A percentile compares a stretch with the other conserved stretches of the same genome.
phyloP scores from a whole-genome alignment of 2,113 vertebrate genomes.

The Hiodon tergisus region DNA sequence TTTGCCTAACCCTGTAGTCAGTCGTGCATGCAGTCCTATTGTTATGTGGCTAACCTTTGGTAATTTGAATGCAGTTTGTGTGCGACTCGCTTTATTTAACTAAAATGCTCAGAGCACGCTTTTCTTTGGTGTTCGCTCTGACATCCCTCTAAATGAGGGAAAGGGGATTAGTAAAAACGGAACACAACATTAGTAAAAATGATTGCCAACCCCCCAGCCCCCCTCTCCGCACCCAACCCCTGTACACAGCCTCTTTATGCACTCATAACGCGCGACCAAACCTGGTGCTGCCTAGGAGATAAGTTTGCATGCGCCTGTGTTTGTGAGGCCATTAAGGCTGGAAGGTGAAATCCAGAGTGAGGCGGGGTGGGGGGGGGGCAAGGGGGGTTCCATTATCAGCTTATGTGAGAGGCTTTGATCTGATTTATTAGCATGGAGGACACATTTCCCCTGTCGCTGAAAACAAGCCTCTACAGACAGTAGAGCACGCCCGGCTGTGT shows the following conservation, averaged over 20 bases:
- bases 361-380: neutral
- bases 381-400: neutral
- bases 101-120: slow-evolving; percentile 12
- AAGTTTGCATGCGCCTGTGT: neutral
- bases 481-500: neutral
- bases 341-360: neutral
- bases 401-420: slow-evolving; percentile 6
- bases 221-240: neutral
- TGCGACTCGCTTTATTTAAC: slow-evolving; percentile 17
- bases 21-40: slow-evolving; percentile 30
- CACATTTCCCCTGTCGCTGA: neutral
- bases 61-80: slow-evolving; percentile 25
- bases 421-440: neutral
- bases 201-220: neutral
- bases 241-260: neutral
- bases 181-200: neutral
- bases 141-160: neutral
- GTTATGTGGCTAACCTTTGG: slow-evolving; percentile 30
- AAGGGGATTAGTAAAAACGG: slow-evolving; percentile 16
- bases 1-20: slow-evolving; percentile 16
- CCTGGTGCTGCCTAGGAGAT: slow-evolving; percentile 1
- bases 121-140: neutral
- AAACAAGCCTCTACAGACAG: neutral
- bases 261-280: neutral
- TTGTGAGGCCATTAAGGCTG: neutral